Evolutionary conservation across 2,113 vertebrate genomes (phyloP), one percentile per base, ranked within the genome.

Genomic region (Trichechus manatus): DNA sequence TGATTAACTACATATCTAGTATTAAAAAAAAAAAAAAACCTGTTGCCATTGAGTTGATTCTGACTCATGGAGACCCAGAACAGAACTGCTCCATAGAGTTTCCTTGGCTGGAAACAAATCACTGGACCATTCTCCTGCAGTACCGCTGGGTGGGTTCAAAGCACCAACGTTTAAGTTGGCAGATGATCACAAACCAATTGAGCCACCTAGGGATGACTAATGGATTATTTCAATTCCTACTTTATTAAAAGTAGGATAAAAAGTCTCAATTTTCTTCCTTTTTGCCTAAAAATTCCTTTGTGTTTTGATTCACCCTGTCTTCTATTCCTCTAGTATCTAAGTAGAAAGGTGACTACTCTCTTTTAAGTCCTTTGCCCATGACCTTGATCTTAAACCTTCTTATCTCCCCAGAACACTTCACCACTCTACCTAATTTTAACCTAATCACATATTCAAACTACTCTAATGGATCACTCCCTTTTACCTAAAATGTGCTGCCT

Each of bases 401-500:
- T 81, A 78, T 20, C 8, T 63, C 31, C 91, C 93, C 13, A 42
- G 1, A 20, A 25, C 82, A 83, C 64, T 84, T 84, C 79, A 90
- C 70, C 9, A 63, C n/a, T 72, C 84, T 90, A 19, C 63, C 20
- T 68, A 86, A 81, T 61, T 72, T 72, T 72, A 72, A 89, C 78
- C 90, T 87, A 93, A 70, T 33, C 14, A 66, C 66, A 33, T 61
- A 89, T 82, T 93, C 82, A 92, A 86, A 78, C 68, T 66, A 92
- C 27, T 68, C 36, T 74, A 83, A 84, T 56, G 9, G 47, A 78
- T 82, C 74, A 53, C 66, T 93, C 42, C 29, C 19, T 72, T 93
- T 93, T 72, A 90, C 50, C n/a, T 92, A 93, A 96, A 93, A 91
- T 63, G 88, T 10, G 87, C 9, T 44, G 66, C 29, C 42, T 81